Conservation (phyloP, 2,797 vertebrate species). For the Eulemur albifrons region DNA sequence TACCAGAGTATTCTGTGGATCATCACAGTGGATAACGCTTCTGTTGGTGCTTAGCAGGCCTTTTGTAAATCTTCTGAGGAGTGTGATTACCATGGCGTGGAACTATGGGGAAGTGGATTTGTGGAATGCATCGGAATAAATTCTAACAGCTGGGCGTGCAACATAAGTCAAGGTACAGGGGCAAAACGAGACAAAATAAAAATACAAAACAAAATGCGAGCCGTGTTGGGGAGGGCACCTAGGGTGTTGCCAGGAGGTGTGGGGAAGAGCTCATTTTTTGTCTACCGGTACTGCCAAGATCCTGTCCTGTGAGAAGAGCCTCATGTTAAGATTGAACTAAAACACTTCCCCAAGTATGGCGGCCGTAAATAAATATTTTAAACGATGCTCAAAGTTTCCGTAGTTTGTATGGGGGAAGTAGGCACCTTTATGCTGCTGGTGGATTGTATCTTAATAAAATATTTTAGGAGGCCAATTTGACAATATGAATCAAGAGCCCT, state of each 20-base stretch:
- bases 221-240: fast-evolving
- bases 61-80: background rate
- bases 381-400: background rate
- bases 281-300: background rate
- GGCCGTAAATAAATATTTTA: background rate
- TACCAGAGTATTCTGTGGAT: background rate
- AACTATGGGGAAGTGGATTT: background rate
- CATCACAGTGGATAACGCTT: background rate
- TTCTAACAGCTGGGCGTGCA: background rate
- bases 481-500: background rate
- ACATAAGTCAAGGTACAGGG: background rate
- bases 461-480: background rate
- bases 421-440: background rate
- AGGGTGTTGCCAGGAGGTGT: background rate
- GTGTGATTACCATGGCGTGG: background rate
- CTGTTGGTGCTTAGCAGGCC: background rate
- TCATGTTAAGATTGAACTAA: background rate
- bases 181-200: background rate
- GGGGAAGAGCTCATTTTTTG: background rate
- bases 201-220: background rate
- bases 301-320: background rate
- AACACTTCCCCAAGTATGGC: background rate
- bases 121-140: background rate
- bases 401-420: background rate
- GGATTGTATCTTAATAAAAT: background rate